phyloP scores from a whole-genome alignment of 2,888 invertebrate genomes.

The Chrysolina oricalcia region DNA sequence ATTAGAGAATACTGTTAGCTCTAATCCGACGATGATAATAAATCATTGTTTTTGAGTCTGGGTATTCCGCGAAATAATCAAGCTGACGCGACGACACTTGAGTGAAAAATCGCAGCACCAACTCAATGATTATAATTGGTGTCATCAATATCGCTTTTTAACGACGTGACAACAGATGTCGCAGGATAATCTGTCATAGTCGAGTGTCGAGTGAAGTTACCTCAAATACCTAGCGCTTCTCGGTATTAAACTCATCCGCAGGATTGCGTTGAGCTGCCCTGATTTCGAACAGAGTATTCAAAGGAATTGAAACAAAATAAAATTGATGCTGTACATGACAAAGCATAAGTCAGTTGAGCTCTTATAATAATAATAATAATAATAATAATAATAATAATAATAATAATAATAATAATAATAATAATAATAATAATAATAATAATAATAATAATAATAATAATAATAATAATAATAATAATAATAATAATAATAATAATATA shows the following conservation, averaged over 20 bases:
- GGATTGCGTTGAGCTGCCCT: background rate
- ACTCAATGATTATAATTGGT: constrained; percentile 30
- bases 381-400: no score
- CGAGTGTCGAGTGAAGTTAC: constrained; percentile 3
- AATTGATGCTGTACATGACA: no score
- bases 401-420: no score
- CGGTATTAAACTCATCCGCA: background rate
- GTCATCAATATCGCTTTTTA: constrained; percentile 17
- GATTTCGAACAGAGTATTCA: no score
- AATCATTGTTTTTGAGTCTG: constrained; percentile 20
- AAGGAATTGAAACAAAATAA: no score
- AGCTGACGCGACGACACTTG: constrained; percentile 2
- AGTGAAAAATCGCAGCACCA: background rate
- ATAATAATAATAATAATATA: no score
- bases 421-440: no score
- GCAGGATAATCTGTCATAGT: constrained; percentile 6
- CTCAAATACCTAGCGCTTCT: background rate
- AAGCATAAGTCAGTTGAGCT: no score
- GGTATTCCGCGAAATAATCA: constrained; percentile 10
- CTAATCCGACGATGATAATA: constrained; percentile 17
- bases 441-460: no score
- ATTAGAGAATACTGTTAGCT: constrained; percentile 29
- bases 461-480: no score
- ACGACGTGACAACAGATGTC: constrained; percentile 14
- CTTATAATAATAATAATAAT: no score